Evolutionary conservation across 2,113 vertebrate species (phyloP).

Genomic region (Charina bottae): DNA sequence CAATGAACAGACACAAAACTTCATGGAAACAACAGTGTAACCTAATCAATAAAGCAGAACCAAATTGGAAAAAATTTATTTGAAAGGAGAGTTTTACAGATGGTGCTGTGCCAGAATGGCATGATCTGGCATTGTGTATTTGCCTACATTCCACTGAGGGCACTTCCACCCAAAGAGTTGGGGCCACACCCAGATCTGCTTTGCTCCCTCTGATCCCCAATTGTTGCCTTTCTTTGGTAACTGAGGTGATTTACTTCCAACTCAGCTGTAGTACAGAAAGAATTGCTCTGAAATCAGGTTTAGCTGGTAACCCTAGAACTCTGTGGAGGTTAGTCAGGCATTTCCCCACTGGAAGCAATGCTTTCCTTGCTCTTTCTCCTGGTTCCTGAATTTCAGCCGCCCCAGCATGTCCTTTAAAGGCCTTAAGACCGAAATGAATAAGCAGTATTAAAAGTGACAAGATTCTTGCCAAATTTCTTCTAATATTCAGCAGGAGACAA

Average conservation of each 20-base stretch:
- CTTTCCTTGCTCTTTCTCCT: neutral
- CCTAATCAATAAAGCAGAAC: neutral
- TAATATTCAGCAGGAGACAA: neutral
- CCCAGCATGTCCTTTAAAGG: neutral
- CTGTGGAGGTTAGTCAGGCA: neutral
- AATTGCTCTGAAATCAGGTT: neutral
- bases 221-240: neutral
- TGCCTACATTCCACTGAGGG: neutral
- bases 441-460: neutral
- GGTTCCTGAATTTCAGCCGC: neutral
- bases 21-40: constrained; percentile 37
- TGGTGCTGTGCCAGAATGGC: neutral
- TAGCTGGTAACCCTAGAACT: neutral
- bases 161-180: neutral
- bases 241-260: neutral
- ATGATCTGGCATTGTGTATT: neutral
- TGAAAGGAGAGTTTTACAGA: constrained; percentile 47
- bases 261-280: neutral
- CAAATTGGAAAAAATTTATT: neutral
- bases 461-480: neutral
- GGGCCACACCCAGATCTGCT: neutral
- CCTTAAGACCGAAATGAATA: neutral
- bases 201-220: neutral
- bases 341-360: neutral
- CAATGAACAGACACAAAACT: neutral